Base-by-base conservation (phyloP, 2,113 vertebrate genomes). In the Colius striatus region DNA sequence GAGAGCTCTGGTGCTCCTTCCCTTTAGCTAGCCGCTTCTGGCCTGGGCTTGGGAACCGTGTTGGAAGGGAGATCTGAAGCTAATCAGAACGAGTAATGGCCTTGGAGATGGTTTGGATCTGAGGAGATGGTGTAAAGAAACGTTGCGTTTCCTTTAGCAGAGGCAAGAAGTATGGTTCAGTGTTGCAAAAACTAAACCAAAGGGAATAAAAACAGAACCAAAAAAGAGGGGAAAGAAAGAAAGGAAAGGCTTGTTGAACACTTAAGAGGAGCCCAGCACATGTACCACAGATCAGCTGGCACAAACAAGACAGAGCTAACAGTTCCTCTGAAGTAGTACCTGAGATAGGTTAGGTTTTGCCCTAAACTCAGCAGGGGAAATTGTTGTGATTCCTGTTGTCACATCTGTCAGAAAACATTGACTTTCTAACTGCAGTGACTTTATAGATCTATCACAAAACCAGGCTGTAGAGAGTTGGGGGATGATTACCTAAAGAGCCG, bases 151-250 rank as follows among this genome's bases (percentile, higher is more conserved):
- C 84, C 65, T 91, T 94, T 95, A 90, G 89, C 91, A 95, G 92
- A 96, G 96, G 94, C 96, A 96, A 95, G 96, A 96, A 96, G 96
- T 96, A 96, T 91, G 92, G 96, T 95, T 96, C 32, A 41, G 77
- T 89, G 70, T 83, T 80, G 63, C 5, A 34, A 89, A 84, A 78
- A 41, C 13, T 13, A 55, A 36, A 55, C 7, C 5, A 29, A 70
- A n/a, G 9, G n/a, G 6, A 19, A 30, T 12, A 25, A 38, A 41
- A 51, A 22, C 38, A 21, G 38, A 41, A 41, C 38, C 38, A 9
- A 30, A 45, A 53, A 1, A 18, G 2, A 7, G 4, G 4, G 14
- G 4, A 6, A 41, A 41, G 38, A 16, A n/a, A 22, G 32, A 13
- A 4, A 51, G 21, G 57, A n/a, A 60, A 38, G 22, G 66, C 12